A percentile compares a stretch with the other conserved stretches of the same genome.
These are phyloP conservation scores for Neelides folsomi DNA, from an alignment of 2,888 invertebrate genomes.

Conservation along the genomic window DNA sequence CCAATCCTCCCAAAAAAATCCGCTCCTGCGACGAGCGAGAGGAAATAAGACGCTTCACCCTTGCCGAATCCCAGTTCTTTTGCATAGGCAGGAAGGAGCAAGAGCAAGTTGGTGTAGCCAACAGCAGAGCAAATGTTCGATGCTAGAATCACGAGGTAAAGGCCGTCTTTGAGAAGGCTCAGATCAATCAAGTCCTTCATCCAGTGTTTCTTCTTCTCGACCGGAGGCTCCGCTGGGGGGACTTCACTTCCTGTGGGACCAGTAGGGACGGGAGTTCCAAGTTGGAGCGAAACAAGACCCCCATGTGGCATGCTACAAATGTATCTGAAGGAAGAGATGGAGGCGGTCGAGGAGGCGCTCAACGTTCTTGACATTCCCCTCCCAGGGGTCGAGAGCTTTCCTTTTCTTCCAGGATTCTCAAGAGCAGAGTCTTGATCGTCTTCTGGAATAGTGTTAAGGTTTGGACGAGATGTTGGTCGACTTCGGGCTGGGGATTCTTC, in stretches of 20 bases:
- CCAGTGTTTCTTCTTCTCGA: conserved; percentile 7
- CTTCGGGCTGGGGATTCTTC: conserved; percentile 15
- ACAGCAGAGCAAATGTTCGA: conserved; percentile 76
- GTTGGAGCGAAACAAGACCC: conserved; percentile 38
- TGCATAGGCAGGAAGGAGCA: conserved; percentile 65
- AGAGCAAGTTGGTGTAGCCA: conserved; percentile 74
- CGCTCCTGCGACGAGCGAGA: conserved; percentile 66
- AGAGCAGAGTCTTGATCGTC: conserved; percentile 16
- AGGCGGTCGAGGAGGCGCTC: conserved; percentile 54
- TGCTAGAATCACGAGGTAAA: conserved; percentile 66
- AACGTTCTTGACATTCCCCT: conserved; percentile 28
- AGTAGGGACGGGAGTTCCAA: neutral
- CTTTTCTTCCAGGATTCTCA: conserved; percentile 6
- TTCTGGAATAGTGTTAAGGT: conserved; percentile 24
- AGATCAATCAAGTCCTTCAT: conserved; percentile 58
- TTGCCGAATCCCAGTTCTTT: conserved; percentile 56
- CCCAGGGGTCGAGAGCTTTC: conserved; percentile 8
- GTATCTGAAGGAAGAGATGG: conserved; percentile 69
- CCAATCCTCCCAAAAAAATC: conserved; percentile 73
- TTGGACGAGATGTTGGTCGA: conserved; percentile 8
- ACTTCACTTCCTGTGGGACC: too few species aligned
- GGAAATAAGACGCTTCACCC: conserved; percentile 53
- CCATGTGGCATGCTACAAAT: conserved; percentile 75
- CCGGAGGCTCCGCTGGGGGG: neutral
- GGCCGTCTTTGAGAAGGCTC: conserved; percentile 58